These are phyloP conservation scores for Bilobella aurantiaca DNA, from an alignment of 1,140 invertebrate species.

Conservation along the genomic window DNA sequence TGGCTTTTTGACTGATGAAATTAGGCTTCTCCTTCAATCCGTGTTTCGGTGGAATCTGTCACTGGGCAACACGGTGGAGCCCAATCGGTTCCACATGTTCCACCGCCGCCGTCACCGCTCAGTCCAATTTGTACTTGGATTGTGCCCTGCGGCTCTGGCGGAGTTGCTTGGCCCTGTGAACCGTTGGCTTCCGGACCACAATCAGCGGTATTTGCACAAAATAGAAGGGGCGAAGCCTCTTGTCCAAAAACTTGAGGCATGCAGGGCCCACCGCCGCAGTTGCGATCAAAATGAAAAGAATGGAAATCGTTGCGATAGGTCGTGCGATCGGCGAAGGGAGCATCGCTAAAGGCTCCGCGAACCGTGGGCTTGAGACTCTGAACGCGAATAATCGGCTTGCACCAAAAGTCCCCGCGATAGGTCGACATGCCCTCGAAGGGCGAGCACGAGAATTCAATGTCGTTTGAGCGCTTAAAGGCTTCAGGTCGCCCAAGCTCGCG, in stretches of 20 bases:
- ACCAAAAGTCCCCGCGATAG: slow-evolving; percentile 22
- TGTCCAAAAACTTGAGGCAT: slow-evolving; percentile 11
- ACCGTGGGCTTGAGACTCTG: slow-evolving; percentile 13
- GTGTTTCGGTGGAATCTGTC: too few species aligned
- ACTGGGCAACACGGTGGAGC: too few species aligned
- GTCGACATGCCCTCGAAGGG: slow-evolving; percentile 26
- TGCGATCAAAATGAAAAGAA: slow-evolving; percentile 24
- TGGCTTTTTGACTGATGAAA: too few species aligned
- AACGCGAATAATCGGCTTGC: not conserved
- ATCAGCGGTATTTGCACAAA: not conserved
- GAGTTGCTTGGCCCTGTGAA: too few species aligned
- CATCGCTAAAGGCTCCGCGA: slow-evolving; percentile 13
- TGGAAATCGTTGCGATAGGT: slow-evolving; percentile 23
- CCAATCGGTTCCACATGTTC: too few species aligned
- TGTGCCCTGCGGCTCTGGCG: too few species aligned
- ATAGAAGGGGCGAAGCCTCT: not conserved
- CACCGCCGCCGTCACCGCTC: too few species aligned
- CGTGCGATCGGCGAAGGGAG: slow-evolving; percentile 15
- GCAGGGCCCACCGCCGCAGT: slow-evolving; percentile 9
- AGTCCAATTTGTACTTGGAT: too few species aligned
- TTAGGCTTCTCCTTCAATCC: too few species aligned
- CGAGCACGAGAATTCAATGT: slow-evolving; percentile 13
- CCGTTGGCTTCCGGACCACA: not conserved
- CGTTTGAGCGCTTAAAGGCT: slow-evolving; percentile 2
- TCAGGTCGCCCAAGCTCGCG: slow-evolving; percentile 17